Evolutionary conservation across 2,888 invertebrate species (phyloP), one percentile per base, ranked within the genome.

Genomic region (Parochlus steinenii): DNA sequence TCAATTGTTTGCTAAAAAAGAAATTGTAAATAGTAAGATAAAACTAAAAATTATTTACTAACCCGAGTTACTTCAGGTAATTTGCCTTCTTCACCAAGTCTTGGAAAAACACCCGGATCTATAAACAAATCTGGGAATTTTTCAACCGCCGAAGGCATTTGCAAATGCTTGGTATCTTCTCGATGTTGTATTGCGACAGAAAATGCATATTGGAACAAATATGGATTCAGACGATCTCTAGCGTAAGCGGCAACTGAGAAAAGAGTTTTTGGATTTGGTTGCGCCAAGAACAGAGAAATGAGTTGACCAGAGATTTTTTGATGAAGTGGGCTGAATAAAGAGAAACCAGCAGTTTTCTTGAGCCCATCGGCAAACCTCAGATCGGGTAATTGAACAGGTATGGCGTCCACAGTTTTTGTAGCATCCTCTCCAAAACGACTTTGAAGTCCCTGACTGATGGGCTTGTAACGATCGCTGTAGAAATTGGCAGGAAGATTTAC

Each of bases 61-160:
- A n/a, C n/a, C n/a, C n/a, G n/a, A n/a, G n/a, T n/a, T n/a, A n/a
- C 19, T 15, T 27, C 34, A 18, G n/a, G 22, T 16, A 10, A 24
- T 16, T 19, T 37, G 43, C 0, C 67, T 51, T 74, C 73, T 49
- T 80, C 77, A 10, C 77, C 64, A 0, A 77, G 80, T 33, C 67
- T 62, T 2, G 68, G 60, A 50, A 85, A 74, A 3, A 77, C 67
- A 24, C 72, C 69, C 7, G 79, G 71, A 46, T 82, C 81, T 47
- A 86, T 61, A 55, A 79, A 87, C 55, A 81, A 81, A 49, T 77
- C 75, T 0, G 87, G 89, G 54, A 87, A 83, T 1, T 73, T 64
- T 53, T 83, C 77, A 24, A 73, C 70, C 42, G 86, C 69, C 0
- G 79, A 71, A 1, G 85, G 85, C 30, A 81, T n/a, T n/a, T 67